Evolutionary conservation across 2,797 vertebrate species (phyloP), one percentile per base, ranked within the genome.

Genomic region (Halcyon leucocephala): DNA sequence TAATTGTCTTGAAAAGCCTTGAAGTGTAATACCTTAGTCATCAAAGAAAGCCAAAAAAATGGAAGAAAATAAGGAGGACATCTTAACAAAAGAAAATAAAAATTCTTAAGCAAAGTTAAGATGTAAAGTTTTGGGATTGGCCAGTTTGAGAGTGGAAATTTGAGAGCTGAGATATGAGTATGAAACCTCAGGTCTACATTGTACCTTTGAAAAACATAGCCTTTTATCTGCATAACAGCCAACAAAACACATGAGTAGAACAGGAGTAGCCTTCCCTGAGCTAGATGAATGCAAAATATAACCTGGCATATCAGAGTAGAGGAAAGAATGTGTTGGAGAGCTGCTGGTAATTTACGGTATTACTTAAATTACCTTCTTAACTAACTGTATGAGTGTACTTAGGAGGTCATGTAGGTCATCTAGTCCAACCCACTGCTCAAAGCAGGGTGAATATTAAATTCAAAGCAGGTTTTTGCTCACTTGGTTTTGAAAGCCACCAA

Each of bases 311-410:
- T 58, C 70, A 28, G 8, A 44, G 15, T 4, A 35, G n/a, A 57
- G 51, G 22, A 21, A 58, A 46, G 26, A 17, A 11, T 3, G 12
- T 25, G 14, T 51, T 84, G 26, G 76, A 4, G 8, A 44, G 48
- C 3, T 2, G 0, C 70, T 42, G 69, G 2, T 48, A 18, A 26
- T 13, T 54, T 26, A 28, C 2, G 8, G 4, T 3, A 0, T 5
- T 42, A 60, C 67, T 80, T 86, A 49, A 51, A 46, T 76, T 26
- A 2, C 46, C 54, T 58, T 49, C 80, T 12, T 8, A 14, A 37
- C 29, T 52, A 37, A 28, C 2, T 33, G 1, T 6, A 3, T 17
- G 49, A 39, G 26, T 25, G 9, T 13, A 2, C 41, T 26, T 25
- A 18, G 64, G 37, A 64, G 72, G 37, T 83, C 3, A 1, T 12